These are phyloP conservation scores for Trichopoda pennipes DNA, from an alignment of 2,888 invertebrate species.

Conservation along the genomic window DNA sequence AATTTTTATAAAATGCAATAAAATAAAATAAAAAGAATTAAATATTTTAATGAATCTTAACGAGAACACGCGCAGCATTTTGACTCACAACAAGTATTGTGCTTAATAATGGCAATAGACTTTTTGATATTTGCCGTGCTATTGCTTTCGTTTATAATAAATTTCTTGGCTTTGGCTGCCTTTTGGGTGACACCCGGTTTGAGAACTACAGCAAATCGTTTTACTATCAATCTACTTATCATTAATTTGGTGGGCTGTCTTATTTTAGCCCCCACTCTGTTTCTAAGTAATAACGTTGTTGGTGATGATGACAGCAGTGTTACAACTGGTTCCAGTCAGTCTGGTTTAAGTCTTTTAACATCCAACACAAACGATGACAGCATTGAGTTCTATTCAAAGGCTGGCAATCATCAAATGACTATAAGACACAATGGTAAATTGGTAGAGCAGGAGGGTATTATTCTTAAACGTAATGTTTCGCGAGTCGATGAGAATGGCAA, in stretches of 20 bases:
- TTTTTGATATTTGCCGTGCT: constrained; percentile 80
- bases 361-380: constrained; percentile 73
- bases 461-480: constrained; percentile 71
- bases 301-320: constrained; percentile 51
- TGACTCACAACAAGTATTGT: constrained; percentile 47
- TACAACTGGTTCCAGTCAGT: constrained; percentile 58
- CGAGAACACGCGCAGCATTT: constrained; percentile 11
- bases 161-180: constrained; percentile 80
- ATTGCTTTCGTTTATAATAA: constrained; percentile 80
- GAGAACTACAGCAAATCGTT: constrained; percentile 81
- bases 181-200: constrained; percentile 81
- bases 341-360: constrained; percentile 50
- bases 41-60: constrained; percentile 33
- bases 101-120: constrained; percentile 79
- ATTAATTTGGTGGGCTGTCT: constrained; percentile 80
- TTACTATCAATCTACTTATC: constrained; percentile 80
- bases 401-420: constrained; percentile 77
- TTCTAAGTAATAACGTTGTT: constrained; percentile 72
- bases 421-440: constrained; percentile 76
- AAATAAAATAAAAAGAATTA: background rate
- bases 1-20: background rate
- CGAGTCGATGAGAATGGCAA: constrained; percentile 11
- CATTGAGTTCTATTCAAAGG: constrained; percentile 77
- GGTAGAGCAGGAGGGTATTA: constrained; percentile 76
- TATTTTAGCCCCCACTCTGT: constrained; percentile 79